Base-by-base conservation (phyloP, 2,797 vertebrate genomes). In the Champsocephalus gunnari region DNA sequence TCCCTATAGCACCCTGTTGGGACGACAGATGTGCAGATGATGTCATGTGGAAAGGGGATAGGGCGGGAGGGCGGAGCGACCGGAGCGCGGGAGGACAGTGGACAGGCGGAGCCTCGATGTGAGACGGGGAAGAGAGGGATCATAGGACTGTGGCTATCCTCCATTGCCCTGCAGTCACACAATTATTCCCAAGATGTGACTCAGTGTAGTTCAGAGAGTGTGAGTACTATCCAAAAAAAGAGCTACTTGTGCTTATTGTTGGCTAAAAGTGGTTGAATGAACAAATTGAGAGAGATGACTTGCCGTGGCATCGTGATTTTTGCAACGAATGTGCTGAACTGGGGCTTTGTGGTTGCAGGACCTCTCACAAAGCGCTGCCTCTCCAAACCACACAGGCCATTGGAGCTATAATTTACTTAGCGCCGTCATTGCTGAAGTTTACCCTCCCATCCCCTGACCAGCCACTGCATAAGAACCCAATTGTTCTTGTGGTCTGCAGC, bases 11-110 rank as follows among this genome's bases (percentile, higher is more conserved):
- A 87, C 93, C 91, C 92, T 94, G 91, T 92, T 92, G 93, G 92
- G 92, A 94, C 91, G 87, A 94, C 94, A 95, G 94, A 95, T 95
- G 94, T 95, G 93, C 86, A 66, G 88, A 92, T 95, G 93, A 95
- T 94, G 94, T 95, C 94, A 95, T 94, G 85, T 81, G 81, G 90
- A 91, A 92, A 93, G 88, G 72, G 86, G 90, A 92, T 89, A 87
- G 91, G 85, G 87, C 3, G 59, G 80, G 85, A 84, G 84, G 93
- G 93, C 80, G 93, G 90, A 90, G 91, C 65, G 9, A 89, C 13
- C 24, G 54, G 60, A 91, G 85, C 81, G 86, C 87, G 90, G 91
- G 89, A 93, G 91, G 89, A 92, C 85, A 86, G 88, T 78, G 47
- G 83, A 81, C 67, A 75, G 92, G 90, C 84, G 85, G 89, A 80